phyloP scores from a whole-genome alignment of 2,797 vertebrate species.

The Chelmon rostratus region DNA sequence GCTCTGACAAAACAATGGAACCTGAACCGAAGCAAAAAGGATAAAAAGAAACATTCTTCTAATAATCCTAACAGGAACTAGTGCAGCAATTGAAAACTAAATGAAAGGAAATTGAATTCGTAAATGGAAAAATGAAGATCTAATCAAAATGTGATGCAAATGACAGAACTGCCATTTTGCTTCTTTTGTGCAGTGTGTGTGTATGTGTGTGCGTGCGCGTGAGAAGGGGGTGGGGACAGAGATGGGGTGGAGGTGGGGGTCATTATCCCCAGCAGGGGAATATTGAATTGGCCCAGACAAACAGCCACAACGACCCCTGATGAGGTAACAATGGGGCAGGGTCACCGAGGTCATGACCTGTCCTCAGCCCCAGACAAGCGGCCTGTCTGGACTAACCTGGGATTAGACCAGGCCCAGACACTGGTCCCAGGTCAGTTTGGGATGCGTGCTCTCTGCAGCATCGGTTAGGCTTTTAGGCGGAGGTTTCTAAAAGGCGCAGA shows the following conservation, averaged over 20 bases:
- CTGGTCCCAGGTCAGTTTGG: constrained; percentile 73
- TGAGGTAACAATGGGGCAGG: constrained; percentile 80
- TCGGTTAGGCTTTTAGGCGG: constrained; percentile 57
- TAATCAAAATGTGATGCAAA: constrained; percentile 60
- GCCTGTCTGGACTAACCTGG: constrained; percentile 76
- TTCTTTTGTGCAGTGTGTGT: constrained; percentile 15
- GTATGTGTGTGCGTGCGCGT: constrained; percentile 20
- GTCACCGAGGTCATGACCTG: constrained; percentile 78
- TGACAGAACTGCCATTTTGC: constrained; percentile 30
- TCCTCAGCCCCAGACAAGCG: constrained; percentile 80
- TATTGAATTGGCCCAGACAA: constrained; percentile 84
- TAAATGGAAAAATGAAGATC: constrained; percentile 23
- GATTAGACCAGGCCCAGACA: constrained; percentile 71
- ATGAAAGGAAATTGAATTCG: constrained; percentile 10
- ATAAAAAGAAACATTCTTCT: background rate
- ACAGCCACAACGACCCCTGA: constrained; percentile 79
- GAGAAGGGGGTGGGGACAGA: constrained; percentile 22
- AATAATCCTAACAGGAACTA: background rate
- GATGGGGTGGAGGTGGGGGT: constrained; percentile 55
- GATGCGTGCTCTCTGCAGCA: constrained; percentile 40
- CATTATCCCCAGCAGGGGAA: constrained; percentile 77
- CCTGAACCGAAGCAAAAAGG: background rate
- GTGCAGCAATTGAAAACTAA: constrained; percentile 12
- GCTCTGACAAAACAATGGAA: background rate
- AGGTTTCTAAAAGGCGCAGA: constrained; percentile 58